Base-by-base conservation (phyloP, 23 tunicate genomes). In the Halocynthia aurantium region DNA sequence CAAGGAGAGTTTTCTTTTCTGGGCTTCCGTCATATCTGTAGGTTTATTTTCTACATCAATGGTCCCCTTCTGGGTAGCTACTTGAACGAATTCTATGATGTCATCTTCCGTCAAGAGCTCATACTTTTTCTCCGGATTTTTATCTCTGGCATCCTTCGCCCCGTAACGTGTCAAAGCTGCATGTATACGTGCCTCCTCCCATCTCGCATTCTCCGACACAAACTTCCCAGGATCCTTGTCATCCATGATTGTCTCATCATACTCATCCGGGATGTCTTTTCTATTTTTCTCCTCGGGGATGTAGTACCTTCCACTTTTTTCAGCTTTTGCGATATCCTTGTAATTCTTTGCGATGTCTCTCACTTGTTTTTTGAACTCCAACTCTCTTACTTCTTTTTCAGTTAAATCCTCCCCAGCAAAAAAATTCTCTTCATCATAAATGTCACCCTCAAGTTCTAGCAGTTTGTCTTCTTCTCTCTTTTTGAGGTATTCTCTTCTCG, bases 71-170 rank as follows among this genome's bases (percentile, higher is more conserved):
- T 82, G 78, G 6, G 99, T 94, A 22, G 94, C 84, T 19, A 91
- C 99, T 81, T 94, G 99, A 10, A 94, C 99, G 69, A 94, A 94
- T 55, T 88, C 95, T 44, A 94, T 94, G 73, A 94, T 84, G 76
- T 94, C 99, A 78, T 94, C 99, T 70, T 94, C 96, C n/a, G 90
- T 83, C 40, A 94, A 40, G 8, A 94, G 69, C 17, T 94, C 99
- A 82, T 94, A 94, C 31, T 94, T 62, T 13, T 85, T 78, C 55
- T 88, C 63, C 63, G 83, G 76, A 49, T 53, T 52, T 77, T 82
- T 81, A 10, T 63, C 85, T 55, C 15, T 69, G 5, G 76, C 73
- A 67, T 94, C 99, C 54, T 76, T 81, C 20, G 99, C 99, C 7
- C 99, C 99, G 62, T 87, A 88, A 12, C 77, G 72, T 10, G 90